Evolutionary conservation across 1,140 invertebrate species (phyloP).

Genomic region (Neodiprion lecontei): DNA sequence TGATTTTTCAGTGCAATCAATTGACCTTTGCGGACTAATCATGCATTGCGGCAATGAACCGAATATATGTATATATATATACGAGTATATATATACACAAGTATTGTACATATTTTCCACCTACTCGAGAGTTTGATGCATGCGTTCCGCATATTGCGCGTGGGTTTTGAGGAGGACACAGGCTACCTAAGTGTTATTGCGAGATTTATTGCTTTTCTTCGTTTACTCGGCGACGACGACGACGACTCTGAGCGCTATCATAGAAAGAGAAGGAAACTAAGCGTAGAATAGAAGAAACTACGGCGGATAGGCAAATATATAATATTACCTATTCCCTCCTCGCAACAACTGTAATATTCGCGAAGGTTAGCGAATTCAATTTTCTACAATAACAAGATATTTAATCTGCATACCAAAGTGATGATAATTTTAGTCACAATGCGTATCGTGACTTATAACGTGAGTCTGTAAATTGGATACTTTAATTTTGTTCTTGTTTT

Average conservation of each 20-base stretch:
- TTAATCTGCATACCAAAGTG: constrained; percentile 11
- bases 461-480: constrained; percentile 2
- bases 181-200: constrained; percentile 34
- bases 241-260: constrained; percentile 12
- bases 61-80: background rate
- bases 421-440: background rate
- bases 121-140: too few species aligned
- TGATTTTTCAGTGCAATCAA: too few species aligned
- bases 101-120: too few species aligned
- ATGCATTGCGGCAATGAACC: constrained; percentile 25
- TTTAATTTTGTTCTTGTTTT: too few species aligned
- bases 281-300: background rate
- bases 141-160: too few species aligned
- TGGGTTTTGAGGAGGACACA: background rate
- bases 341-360: background rate
- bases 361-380: background rate
- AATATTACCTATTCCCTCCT: constrained; percentile 15
- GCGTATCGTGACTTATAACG: background rate
- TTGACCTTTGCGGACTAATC: background rate
- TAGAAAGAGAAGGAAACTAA: background rate
- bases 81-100: too few species aligned
- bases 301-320: background rate
- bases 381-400: constrained; percentile 20
- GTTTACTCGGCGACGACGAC: constrained; percentile 27
- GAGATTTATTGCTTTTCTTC: constrained; percentile 47